Evolutionary conservation across 1,140 invertebrate species (phyloP).

Genomic region (Dolichoris vasculosae): DNA sequence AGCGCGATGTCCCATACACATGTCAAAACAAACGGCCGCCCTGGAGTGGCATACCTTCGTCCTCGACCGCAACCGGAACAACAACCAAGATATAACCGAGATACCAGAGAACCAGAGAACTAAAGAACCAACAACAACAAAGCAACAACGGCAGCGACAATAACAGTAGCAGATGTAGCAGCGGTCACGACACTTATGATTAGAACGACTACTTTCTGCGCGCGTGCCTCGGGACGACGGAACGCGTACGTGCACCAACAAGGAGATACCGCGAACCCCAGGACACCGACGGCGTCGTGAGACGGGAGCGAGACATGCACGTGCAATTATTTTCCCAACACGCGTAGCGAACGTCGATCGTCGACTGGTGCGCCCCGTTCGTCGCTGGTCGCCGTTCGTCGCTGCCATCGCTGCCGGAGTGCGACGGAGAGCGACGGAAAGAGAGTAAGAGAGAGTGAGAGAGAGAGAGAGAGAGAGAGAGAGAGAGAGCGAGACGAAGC

Average conservation of each 20-base stretch:
- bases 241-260: not conserved
- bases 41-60: not conserved
- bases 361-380: slow-evolving; percentile 57
- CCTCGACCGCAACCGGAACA: not conserved
- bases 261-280: not conserved
- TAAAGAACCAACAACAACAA: slow-evolving; percentile 5
- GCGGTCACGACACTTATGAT: not conserved
- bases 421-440: not conserved
- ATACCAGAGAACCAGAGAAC: too few species aligned
- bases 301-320: not conserved
- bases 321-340: slow-evolving; percentile 35
- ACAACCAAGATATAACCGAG: slow-evolving; percentile 1
- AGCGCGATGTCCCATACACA: slow-evolving; percentile 68
- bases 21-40: slow-evolving; percentile 70
- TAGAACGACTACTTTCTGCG: not conserved
- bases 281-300: not conserved
- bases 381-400: slow-evolving; percentile 33
- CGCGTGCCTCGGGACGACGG: not conserved
- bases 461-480: not conserved
- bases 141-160: too few species aligned
- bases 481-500: not conserved
- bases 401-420: not conserved
- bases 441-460: not conserved
- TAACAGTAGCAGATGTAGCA: too few species aligned
- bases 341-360: slow-evolving; percentile 55